Percentiles rank a stretch among this genome's conserved stretches.
These are phyloP conservation scores for Gymnocephalus cernua DNA, from an alignment of 2,113 vertebrate genomes.

Conservation along the genomic window DNA sequence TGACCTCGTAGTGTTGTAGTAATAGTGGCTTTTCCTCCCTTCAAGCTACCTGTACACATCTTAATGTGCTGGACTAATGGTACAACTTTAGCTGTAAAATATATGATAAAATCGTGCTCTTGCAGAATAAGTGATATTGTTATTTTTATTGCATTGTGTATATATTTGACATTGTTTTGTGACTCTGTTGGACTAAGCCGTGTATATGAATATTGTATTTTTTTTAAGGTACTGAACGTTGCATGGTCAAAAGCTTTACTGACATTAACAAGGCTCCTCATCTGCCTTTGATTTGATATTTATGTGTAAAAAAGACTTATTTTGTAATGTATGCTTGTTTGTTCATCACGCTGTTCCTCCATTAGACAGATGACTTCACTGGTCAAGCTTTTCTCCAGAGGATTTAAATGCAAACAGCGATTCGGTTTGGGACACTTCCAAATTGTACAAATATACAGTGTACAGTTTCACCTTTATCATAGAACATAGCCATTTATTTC, in stretches of 20 bases:
- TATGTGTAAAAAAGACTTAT: conserved; percentile 81
- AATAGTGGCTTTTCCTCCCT: conserved; percentile 72
- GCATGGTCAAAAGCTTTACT: conserved; percentile 86
- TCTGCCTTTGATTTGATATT: conserved; percentile 77
- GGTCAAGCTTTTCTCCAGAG: conserved; percentile 61
- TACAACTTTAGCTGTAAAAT: conserved; percentile 75
- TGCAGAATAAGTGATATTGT: conserved; percentile 69
- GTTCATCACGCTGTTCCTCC: conserved; percentile 42
- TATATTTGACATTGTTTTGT: conserved; percentile 74
- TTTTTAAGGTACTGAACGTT: conserved; percentile 77
- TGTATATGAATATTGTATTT: conserved; percentile 56
- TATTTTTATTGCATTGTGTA: conserved; percentile 80
- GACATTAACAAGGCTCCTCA: conserved; percentile 71
- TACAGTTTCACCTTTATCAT: background rate
- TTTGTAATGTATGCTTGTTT: conserved; percentile 68
- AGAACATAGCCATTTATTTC: background rate
- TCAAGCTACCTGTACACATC: conserved; percentile 78
- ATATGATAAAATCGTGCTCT: conserved; percentile 63
- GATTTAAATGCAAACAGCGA: conserved; percentile 29
- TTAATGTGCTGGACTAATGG: conserved; percentile 78
- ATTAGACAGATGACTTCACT: conserved; percentile 31
- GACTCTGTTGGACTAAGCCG: conserved; percentile 75
- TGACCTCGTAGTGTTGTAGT: conserved; percentile 81
- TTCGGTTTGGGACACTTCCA: background rate
- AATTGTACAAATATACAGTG: background rate